Percentiles rank a stretch among this genome's conserved stretches.
These are phyloP conservation scores for Eupeodes luniger DNA, from an alignment of 2,888 invertebrate genomes.

Conservation along the genomic window DNA sequence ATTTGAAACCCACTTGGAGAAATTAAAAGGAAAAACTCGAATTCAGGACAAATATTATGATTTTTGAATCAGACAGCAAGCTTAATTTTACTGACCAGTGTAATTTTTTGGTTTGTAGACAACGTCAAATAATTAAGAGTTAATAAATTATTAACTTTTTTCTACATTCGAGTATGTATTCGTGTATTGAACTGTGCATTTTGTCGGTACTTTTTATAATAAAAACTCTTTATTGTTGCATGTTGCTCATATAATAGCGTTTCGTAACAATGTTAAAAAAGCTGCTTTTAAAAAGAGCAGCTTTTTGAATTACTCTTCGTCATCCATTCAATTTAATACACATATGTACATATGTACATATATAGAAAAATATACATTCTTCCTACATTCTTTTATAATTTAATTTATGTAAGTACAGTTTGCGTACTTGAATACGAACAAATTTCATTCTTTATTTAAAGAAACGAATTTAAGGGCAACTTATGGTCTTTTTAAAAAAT, in stretches of 20 bases:
- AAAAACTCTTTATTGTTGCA: neutral
- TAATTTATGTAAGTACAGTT: neutral
- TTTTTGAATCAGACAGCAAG: too few relatives aligned
- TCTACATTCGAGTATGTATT: too few relatives aligned
- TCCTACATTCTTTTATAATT: slow-evolving; percentile 11
- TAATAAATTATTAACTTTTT: too few relatives aligned
- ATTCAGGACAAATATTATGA: too few relatives aligned
- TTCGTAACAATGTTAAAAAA: neutral
- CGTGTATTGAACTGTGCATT: too few relatives aligned
- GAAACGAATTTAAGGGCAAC: neutral
- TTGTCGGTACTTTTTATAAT: too few relatives aligned
- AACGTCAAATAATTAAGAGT: too few relatives aligned
- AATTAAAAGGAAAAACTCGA: too few relatives aligned
- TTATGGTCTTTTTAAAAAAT: neutral
- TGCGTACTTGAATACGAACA: neutral
- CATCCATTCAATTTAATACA: neutral
- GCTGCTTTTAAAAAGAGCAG: slow-evolving; percentile 3
- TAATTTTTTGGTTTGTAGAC: too few relatives aligned
- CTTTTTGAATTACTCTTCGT: neutral
- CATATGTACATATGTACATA: too few relatives aligned
- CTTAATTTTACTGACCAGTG: too few relatives aligned
- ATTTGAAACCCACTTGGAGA: too few relatives aligned
- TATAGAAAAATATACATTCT: neutral
- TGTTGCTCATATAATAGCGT: neutral
- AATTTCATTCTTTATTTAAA: neutral